A percentile compares a stretch with the other conserved stretches of the same genome.
Conservation (phyloP, 2,888 invertebrate genomes). For the Spodoptera exigua region DNA sequence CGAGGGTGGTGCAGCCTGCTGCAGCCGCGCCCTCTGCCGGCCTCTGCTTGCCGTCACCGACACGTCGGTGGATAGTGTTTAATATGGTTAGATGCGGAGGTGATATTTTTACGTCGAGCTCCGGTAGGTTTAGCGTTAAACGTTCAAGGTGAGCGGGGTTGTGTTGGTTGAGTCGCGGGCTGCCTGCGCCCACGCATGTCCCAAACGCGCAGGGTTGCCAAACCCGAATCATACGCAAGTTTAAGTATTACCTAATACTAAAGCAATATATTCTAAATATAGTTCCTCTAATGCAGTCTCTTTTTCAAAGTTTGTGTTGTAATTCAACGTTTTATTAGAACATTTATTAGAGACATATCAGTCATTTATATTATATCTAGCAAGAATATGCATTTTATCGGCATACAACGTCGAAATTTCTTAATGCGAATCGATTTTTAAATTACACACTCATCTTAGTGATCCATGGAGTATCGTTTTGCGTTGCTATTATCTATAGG, state of each 20-base stretch:
- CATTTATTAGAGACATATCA: slow-evolving; percentile 24
- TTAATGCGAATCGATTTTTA: slow-evolving; percentile 3
- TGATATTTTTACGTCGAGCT: slow-evolving; percentile 68
- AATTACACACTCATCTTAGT: not conserved
- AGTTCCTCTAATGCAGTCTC: not conserved
- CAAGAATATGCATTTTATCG: slow-evolving; percentile 47
- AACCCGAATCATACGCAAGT: slow-evolving; percentile 17
- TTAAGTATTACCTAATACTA: slow-evolving; percentile 22
- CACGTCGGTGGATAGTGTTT: slow-evolving; percentile 25
- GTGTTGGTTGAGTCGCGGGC: slow-evolving; percentile 66
- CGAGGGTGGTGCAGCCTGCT: slow-evolving; percentile 11
- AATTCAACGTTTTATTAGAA: slow-evolving; percentile 36
- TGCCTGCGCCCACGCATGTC: slow-evolving; percentile 80
- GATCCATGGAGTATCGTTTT: too few relatives aligned
- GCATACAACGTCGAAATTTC: slow-evolving; percentile 29
- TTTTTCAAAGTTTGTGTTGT: slow-evolving; percentile 18
- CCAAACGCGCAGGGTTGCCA: slow-evolving; percentile 70
- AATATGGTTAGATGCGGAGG: slow-evolving; percentile 57
- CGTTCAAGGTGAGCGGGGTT: slow-evolving; percentile 83
- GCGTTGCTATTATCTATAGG: too few relatives aligned
- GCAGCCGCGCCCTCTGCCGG: not conserved
- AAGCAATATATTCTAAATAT: slow-evolving; percentile 7
- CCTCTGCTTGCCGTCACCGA: not conserved
- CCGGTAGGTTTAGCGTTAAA: slow-evolving; percentile 73
- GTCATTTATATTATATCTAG: slow-evolving; percentile 42